Base-by-base conservation (phyloP, 2,888 invertebrate species). In the Pseudanteris insignis region DNA sequence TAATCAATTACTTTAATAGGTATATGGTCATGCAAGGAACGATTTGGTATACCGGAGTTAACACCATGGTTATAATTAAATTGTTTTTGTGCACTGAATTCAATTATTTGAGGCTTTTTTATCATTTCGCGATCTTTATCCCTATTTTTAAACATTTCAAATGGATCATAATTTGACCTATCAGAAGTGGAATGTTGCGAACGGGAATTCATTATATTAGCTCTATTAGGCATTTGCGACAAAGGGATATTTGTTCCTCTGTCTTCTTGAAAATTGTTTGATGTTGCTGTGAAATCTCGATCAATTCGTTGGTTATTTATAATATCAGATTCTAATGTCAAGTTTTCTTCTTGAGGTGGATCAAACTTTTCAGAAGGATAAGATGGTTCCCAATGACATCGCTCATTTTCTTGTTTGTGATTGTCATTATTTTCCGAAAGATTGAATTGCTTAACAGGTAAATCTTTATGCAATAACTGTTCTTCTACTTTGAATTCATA, bases 61-160 rank as follows among this genome's bases (percentile, higher is more conserved):
- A 69, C 75, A 8, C 75, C 73, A 25, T 80, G 80, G 64, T 80
- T 79, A 51, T 80, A 80, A 68, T 80, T 79, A 24, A 77, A 80
- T 46, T 79, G 78, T 47, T 71, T 77, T 8, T 72, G 71, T 8
- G 70, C 71, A 21, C 72, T 70, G 40, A 79, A 80, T n/a, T 79
- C 77, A 26, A 70, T 66, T 0, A 24, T 24, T 3, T 32, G 32
- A 8, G 47, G 53, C 26, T 61, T 48, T 40, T 61, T 51, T 0
- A 14, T 1, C 0, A 18, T 18, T 3, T 51, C 24, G 1, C 14
- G 46, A 2, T 51, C 51, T 11, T 40, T 46, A 9, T 29, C 30
- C 8, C 48, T 15, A 25, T 54, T 55, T 10, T 61, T 55, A 11
- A 55, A 55, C 1, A 62, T 62, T 9, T 46, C 46, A 8, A 55